Conservation (phyloP, 1,140 invertebrate species). For the Drosophila tani region DNA sequence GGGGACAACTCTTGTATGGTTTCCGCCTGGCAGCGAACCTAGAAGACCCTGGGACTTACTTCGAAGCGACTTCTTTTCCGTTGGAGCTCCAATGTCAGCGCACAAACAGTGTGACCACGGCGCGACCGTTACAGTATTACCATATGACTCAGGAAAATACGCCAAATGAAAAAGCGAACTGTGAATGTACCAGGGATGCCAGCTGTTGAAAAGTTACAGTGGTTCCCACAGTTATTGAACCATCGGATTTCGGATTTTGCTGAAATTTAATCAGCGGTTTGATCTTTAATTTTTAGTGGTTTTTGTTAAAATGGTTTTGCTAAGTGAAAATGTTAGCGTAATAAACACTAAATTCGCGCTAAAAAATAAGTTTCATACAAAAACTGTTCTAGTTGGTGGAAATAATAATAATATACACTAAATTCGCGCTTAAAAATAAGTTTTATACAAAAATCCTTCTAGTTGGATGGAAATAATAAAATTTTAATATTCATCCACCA, state of each 20-base stretch:
- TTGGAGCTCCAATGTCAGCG: conserved; percentile 52
- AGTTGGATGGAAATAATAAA: no score
- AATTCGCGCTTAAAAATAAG: no score
- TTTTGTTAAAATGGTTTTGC: no score
- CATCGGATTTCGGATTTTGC: background rate
- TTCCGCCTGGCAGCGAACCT: conserved; percentile 48
- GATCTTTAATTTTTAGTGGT: no score
- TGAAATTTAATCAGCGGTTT: no score
- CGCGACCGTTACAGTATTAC: conserved; percentile 13
- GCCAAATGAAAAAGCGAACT: background rate
- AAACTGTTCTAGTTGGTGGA: no score
- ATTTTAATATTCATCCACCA: no score
- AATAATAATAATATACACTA: no score
- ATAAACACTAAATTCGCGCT: no score
- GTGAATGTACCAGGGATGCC: conserved; percentile 2
- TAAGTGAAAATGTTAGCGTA: no score
- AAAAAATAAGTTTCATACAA: no score
- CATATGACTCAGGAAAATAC: conserved; percentile 5
- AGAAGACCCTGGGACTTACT: conserved; percentile 64
- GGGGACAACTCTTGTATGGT: conserved; percentile 49
- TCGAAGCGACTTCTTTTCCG: conserved; percentile 58
- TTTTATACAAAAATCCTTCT: no score
- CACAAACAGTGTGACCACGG: conserved; percentile 67
- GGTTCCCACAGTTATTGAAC: background rate
- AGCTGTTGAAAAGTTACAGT: background rate